phyloP scores from a whole-genome alignment of 2,113 vertebrate species.

The Pangasianodon gigas region DNA sequence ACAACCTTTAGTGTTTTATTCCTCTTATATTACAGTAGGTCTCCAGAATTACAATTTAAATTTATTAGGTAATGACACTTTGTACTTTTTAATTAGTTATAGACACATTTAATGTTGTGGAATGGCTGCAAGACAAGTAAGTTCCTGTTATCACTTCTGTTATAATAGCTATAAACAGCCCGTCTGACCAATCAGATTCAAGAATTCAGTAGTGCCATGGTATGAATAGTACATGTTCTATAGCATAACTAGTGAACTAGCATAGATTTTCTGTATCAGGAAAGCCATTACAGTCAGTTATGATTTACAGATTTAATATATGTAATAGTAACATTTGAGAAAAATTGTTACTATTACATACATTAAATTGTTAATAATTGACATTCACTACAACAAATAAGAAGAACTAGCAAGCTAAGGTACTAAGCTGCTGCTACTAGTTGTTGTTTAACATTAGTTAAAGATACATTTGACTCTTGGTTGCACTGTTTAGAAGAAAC shows the following conservation, averaged over 20 bases:
- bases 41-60: not conserved
- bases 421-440: not conserved
- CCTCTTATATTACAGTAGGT: not conserved
- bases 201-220: not conserved
- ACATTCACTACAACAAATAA: not conserved
- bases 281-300: not conserved
- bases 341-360: not conserved
- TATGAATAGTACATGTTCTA: not conserved
- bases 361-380: not conserved
- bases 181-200: not conserved
- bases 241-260: not conserved
- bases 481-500: not conserved
- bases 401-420: not conserved
- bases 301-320: too few species aligned
- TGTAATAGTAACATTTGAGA: too few species aligned
- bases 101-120: not conserved
- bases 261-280: not conserved
- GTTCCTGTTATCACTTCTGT: not conserved
- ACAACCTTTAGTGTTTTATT: not conserved
- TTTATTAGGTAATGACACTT: not conserved
- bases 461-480: not conserved
- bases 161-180: not conserved
- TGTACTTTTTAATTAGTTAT: not conserved
- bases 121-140: not conserved
- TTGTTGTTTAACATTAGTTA: not conserved